Conservation (phyloP, 2,888 invertebrate species). For the Diaperis boleti region DNA sequence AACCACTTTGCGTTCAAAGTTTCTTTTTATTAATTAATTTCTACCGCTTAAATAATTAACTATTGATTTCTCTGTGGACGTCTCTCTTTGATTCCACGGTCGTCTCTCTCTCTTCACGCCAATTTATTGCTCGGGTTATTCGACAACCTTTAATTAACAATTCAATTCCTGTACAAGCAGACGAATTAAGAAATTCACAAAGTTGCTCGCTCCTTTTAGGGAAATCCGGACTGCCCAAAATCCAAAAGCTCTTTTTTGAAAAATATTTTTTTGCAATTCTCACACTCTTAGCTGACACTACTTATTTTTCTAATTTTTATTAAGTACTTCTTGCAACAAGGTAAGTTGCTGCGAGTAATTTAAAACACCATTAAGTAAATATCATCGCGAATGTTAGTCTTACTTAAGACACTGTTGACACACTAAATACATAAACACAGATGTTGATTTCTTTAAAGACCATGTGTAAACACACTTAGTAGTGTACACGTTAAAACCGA, state of each 20-base stretch:
- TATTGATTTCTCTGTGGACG: slow-evolving; percentile 30
- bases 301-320: slow-evolving; percentile 1
- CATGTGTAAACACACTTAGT: slow-evolving; percentile 25
- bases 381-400: slow-evolving; percentile 9
- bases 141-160: slow-evolving; percentile 43
- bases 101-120: slow-evolving; percentile 16
- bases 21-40: slow-evolving; percentile 44
- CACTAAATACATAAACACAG: slow-evolving; percentile 28
- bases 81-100: neutral
- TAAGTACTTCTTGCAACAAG: neutral
- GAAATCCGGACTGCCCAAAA: too few species aligned
- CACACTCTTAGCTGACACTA: too few species aligned
- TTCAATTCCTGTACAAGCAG: slow-evolving; percentile 34
- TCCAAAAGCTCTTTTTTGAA: too few species aligned
- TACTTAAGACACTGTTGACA: slow-evolving; percentile 19
- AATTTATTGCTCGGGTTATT: slow-evolving; percentile 39
- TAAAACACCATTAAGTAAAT: slow-evolving; percentile 5
- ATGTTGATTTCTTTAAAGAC: slow-evolving; percentile 23
- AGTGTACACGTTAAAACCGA: slow-evolving; percentile 24
- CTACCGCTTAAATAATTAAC: slow-evolving; percentile 43
- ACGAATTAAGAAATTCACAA: slow-evolving; percentile 25
- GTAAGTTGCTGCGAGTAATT: neutral
- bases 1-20: slow-evolving; percentile 42
- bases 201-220: neutral
- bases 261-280: too few species aligned